These are phyloP conservation scores for Clarias fuscus DNA, from an alignment of 2,797 vertebrate species.

Conservation along the genomic window DNA sequence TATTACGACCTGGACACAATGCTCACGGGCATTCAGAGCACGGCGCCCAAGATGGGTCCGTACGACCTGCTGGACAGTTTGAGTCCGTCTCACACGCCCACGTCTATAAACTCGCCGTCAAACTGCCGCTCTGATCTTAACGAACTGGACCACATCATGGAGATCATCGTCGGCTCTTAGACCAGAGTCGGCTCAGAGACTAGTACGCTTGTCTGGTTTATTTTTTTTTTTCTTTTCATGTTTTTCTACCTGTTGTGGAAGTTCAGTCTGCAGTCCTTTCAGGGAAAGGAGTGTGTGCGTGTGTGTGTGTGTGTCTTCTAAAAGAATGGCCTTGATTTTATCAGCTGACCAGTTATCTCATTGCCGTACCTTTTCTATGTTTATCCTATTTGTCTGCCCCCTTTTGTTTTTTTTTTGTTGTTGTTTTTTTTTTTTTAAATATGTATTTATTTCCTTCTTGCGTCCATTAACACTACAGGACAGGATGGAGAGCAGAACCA, in stretches of 20 bases:
- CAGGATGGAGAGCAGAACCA: conserved; percentile 60
- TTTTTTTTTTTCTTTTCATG: conserved; percentile 26
- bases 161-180: conserved; percentile 88
- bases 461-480: conserved; percentile 61
- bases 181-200: conserved; percentile 41
- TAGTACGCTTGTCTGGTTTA: conserved; percentile 10
- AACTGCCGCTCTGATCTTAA: conserved; percentile 84
- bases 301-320: conserved; percentile 42
- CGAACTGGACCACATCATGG: conserved; percentile 85
- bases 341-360: conserved; percentile 57
- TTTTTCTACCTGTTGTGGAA: conserved; percentile 58
- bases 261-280: conserved; percentile 57
- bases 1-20: conserved; percentile 94
- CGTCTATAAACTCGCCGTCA: conserved; percentile 66
- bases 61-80: conserved; percentile 89
- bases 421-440: conserved; percentile 5
- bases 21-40: conserved; percentile 90
- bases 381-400: conserved; percentile 49
- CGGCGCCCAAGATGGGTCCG: conserved; percentile 82
- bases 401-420: conserved; percentile 11
- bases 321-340: conserved; percentile 66
- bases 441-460: conserved; percentile 62
- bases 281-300: conserved; percentile 43
- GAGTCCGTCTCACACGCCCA: conserved; percentile 71
- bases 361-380: conserved; percentile 61